Base-by-base conservation (phyloP, 1,140 invertebrate species). In the Ladona fulva region DNA sequence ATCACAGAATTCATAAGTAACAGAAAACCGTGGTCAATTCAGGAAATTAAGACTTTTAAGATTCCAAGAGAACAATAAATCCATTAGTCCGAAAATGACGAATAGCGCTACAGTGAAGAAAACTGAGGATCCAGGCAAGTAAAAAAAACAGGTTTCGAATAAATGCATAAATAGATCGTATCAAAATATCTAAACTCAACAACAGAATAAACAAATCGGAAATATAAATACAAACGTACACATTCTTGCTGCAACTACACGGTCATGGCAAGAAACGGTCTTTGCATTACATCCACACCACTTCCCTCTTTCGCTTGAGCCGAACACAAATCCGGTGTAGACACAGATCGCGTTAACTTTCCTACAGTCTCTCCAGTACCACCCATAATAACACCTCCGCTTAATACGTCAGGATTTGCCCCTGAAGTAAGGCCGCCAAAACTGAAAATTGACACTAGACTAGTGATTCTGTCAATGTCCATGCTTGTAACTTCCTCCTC, bases 381-480 rank as follows among this genome's bases (percentile, higher is more conserved):
- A 73, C 76, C 42, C 19, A 74, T 24, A 25, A 78, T 77, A 25
- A 74, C 77, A 3, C 25, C 24, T 44, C 76, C 79, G 25, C 76
- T 80, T n/a, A 80, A 78, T 1, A 77, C 66, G 0, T 74, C 74
- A 3, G 79, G 74, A 22, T 5, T 76, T 12, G n/a, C 11, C 73
- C 78, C 77, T 74, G 24, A 24, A 11, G 74, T 78, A 16, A 83
- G 80, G 77, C 86, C 85, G 25, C 87, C 87, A 80, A 88, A 89
- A 81, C 87, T 88, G 82, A 89, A 89, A 78, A 88, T 88, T 42
- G 87, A 88, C 25, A 88, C 87, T 59, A 88, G 81, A 37, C 86
- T 87, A 25, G 87, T 87, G 59, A 88, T 87, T 42, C 87, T 83
- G 80, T 89, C 88, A 79, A 89, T 87, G 80, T 88, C 88, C 87